Base-by-base conservation (phyloP, 1,140 invertebrate species). In the Tetramorium simillimum region DNA sequence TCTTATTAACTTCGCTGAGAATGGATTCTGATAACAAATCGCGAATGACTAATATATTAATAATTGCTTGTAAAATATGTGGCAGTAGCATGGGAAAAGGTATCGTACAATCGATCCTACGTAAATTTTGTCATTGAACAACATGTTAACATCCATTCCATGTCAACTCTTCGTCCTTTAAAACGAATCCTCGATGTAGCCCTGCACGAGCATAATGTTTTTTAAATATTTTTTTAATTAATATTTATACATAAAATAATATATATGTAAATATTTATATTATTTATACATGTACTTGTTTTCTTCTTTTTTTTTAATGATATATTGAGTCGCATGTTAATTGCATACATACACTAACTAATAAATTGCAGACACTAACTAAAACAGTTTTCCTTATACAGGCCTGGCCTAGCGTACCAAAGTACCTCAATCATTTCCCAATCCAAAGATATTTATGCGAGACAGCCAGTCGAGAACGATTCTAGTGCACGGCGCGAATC, bases 331-430 rank as follows among this genome's bases (percentile, higher is more conserved):
- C 91, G 95, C 95, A 95, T 95, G 94, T 91, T 91, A 84, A 84
- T 84, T 92, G 91, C 90, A 94, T 84, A 84, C 92, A 94, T 84
- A 84, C 92, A 94, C 94, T 95, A 92, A 95, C 92, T 93, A 77
- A 75, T 69, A 69, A 82, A 84, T 84, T 92, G 91, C 90, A 93
- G 73, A 73, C 92, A 94, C 94, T 95, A 92, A 95, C 92, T 93
- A 85, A 91, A 92, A 91, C 85, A 70, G 89, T 72, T 37, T 77
- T 88, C 90, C 76, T 91, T 89, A 53, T 90, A 93, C 88, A 94
- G 93, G 95, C 93, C 94, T 92, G 94, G 95, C 92, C 94, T 95
- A 95, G 95, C 95, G 95, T 95, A 95, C 94, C 94, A 95, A 95
- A 95, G 92, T 92, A 94, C 93, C 92, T 90, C 90, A 77, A 82